These are phyloP conservation scores for Polyploca ridens DNA, from an alignment of 2,888 invertebrate genomes.

Conservation along the genomic window DNA sequence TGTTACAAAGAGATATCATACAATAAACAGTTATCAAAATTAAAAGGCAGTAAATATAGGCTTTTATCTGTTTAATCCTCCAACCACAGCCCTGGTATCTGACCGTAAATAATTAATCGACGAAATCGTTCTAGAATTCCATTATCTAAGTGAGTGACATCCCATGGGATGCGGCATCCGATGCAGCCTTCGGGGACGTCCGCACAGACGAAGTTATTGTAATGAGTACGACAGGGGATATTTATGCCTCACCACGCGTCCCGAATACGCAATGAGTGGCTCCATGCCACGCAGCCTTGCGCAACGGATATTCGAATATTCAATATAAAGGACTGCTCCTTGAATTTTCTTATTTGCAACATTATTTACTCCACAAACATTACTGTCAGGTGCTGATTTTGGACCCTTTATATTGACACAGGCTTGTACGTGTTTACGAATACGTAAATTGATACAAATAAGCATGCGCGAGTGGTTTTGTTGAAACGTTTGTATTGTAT, in stretches of 20 bases:
- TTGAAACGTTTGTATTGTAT: constrained; percentile 31
- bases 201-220: constrained; percentile 74
- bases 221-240: constrained; percentile 81
- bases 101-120: constrained; percentile 56
- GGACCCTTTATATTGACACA: constrained; percentile 58
- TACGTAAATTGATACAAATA: constrained; percentile 60
- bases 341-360: constrained; percentile 51
- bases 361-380: constrained; percentile 67
- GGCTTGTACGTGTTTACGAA: constrained; percentile 49
- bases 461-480: constrained; percentile 35
- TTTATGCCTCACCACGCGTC: constrained; percentile 77
- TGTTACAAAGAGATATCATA: background rate
- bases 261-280: constrained; percentile 75
- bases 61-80: constrained; percentile 21
- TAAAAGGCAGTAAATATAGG: background rate
- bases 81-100: constrained; percentile 20
- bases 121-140: constrained; percentile 69
- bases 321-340: constrained; percentile 55
- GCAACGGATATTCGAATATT: constrained; percentile 46
- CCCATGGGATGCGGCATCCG: constrained; percentile 71
- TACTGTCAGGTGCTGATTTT: constrained; percentile 68
- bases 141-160: constrained; percentile 74
- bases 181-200: constrained; percentile 67
- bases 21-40: constrained; percentile 4
- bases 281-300: constrained; percentile 18